These are phyloP conservation scores for Synchiropus splendidus DNA, from an alignment of 2,113 vertebrate genomes.

Conservation along the genomic window DNA sequence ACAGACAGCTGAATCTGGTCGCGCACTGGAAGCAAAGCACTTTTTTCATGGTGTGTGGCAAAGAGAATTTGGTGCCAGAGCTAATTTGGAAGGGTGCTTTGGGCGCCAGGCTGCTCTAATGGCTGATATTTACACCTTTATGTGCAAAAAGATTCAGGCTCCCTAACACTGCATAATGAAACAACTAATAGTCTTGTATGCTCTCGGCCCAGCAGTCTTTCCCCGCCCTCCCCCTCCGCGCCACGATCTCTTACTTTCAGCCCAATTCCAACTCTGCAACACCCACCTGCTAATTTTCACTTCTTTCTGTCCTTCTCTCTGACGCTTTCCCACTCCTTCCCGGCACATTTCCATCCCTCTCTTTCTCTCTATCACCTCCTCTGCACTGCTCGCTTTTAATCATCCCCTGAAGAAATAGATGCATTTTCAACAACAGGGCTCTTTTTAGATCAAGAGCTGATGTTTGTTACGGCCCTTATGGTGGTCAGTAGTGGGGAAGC, in stretches of 20 bases:
- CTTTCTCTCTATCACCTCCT: constrained; percentile 68
- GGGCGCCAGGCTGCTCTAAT: constrained; percentile 40
- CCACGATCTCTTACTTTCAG: constrained; percentile 36
- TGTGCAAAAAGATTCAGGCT: constrained; percentile 30
- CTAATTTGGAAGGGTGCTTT: constrained; percentile 32
- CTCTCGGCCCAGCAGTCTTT: constrained; percentile 26
- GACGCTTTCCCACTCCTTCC: constrained; percentile 52
- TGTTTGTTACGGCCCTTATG: constrained; percentile 45
- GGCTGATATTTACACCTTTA: constrained; percentile 45
- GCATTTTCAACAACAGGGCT: constrained; percentile 58
- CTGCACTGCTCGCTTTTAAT: constrained; percentile 72
- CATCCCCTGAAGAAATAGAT: constrained; percentile 69
- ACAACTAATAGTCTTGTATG: constrained; percentile 44
- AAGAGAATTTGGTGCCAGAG: constrained; percentile 22
- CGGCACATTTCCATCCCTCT: constrained; percentile 51
- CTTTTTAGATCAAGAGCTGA: constrained; percentile 49
- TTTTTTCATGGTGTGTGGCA: constrained; percentile 20
- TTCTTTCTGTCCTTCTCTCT: constrained; percentile 44
- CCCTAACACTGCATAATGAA: constrained; percentile 45
- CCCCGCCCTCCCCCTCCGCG: constrained; percentile 15
- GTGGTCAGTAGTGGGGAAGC: constrained; percentile 3
- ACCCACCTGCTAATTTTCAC: constrained; percentile 62
- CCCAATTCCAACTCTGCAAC: constrained; percentile 34
- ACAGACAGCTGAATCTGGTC: no score
- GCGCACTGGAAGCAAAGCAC: background rate